These are phyloP conservation scores for Astropecten irregularis DNA, from an alignment of 53 echinoderm and acorn worm species.

Conservation along the genomic window DNA sequence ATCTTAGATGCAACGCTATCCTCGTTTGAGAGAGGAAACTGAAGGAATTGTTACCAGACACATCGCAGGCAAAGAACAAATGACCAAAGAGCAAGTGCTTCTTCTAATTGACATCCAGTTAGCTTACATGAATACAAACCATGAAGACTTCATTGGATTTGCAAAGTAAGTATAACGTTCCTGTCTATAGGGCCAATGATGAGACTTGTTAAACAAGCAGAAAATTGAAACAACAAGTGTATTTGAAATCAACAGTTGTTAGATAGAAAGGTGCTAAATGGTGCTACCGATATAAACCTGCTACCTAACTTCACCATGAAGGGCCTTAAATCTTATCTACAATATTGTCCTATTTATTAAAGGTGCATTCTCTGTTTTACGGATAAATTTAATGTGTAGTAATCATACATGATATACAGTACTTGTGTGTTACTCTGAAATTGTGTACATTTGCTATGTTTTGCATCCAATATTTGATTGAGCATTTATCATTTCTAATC, in stretches of 20 bases:
- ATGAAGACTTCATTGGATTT: constrained; percentile 99
- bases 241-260: neutral
- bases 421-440: no score
- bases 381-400: no score
- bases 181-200: neutral
- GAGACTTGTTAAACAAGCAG: neutral
- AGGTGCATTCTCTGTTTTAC: no score
- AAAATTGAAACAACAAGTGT: neutral
- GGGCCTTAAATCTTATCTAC: no score
- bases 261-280: no score
- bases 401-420: no score
- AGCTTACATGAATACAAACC: constrained; percentile 99
- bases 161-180: constrained; percentile 58
- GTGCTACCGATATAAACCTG: no score
- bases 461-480: no score
- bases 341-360: no score
- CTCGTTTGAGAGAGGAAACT: constrained; percentile 94
- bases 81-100: constrained; percentile 84
- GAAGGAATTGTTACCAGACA: constrained; percentile 87
- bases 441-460: no score
- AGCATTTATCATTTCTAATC: neutral
- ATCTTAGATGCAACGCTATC: constrained; percentile 95
- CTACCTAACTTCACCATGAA: no score
- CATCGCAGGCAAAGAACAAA: constrained; percentile 83
- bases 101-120: constrained; percentile 86